A percentile compares a stretch with the other conserved stretches of the same genome.
Evolutionary conservation across 2,797 vertebrate genomes (phyloP).

Genomic region (Bryconaethiops microstoma): DNA sequence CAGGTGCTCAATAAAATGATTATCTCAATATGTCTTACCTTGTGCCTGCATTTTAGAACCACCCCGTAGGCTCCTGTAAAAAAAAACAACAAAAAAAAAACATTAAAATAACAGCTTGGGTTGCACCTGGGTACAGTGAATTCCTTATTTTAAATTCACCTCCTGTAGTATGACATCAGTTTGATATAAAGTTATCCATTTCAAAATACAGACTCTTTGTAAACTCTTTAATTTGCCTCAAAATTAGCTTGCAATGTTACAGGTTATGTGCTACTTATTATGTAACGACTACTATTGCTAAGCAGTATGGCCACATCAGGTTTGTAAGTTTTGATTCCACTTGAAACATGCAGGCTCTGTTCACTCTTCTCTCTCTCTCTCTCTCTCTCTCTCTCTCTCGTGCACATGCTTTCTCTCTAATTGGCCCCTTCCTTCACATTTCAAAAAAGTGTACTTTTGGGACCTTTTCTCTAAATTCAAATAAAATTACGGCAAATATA

Average conservation of each 20-base stretch:
- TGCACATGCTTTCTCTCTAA: too few relatives aligned
- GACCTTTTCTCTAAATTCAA: conserved; percentile 2
- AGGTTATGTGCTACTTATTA: neutral
- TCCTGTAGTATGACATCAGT: neutral
- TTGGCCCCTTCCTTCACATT: neutral
- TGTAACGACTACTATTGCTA: neutral
- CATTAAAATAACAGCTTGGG: neutral
- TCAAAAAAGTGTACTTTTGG: neutral
- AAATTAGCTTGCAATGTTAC: neutral
- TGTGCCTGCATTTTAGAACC: conserved; percentile 84
- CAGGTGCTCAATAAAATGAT: neutral
- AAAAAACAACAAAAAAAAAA: neutral
- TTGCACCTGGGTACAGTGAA: neutral
- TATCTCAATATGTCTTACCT: conserved; percentile 69
- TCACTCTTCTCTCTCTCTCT: neutral
- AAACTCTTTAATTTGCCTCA: neutral
- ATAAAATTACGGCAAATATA: neutral
- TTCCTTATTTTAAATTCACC: neutral
- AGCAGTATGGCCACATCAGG: neutral
- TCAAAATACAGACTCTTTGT: neutral
- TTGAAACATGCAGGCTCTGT: neutral
- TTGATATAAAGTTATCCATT: neutral
- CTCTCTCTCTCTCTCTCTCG: neutral
- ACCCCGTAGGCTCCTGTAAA: conserved; percentile 82
- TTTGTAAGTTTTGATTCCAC: neutral